These are phyloP conservation scores for Acronicta leporina DNA, from an alignment of 2,888 invertebrate species.

Conservation along the genomic window DNA sequence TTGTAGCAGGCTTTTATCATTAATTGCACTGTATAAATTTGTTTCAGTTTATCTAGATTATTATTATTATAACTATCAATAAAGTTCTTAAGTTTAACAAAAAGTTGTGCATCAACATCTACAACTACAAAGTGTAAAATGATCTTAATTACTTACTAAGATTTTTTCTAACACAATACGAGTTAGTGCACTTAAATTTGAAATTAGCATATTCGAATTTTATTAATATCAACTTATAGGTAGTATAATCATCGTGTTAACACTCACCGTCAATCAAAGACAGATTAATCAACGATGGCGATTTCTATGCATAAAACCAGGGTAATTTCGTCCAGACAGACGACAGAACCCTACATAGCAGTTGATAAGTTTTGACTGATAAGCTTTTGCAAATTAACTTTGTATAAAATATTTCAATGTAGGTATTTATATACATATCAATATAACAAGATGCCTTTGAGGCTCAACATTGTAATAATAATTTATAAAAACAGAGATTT, in stretches of 20 bases:
- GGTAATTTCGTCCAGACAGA: too few species aligned
- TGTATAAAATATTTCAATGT: constrained; percentile 18
- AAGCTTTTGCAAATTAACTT: neutral
- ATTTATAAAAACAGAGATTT: constrained; percentile 2
- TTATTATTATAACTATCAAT: constrained; percentile 62
- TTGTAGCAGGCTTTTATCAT: constrained; percentile 47
- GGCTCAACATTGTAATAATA: constrained; percentile 25
- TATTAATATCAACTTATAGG: too few species aligned
- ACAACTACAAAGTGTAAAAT: constrained; percentile 80
- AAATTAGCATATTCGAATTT: too few species aligned
- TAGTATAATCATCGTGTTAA: too few species aligned
- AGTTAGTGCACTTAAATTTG: neutral
- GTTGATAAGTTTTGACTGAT: too few species aligned
- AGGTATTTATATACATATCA: constrained; percentile 5
- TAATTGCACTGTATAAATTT: constrained; percentile 61
- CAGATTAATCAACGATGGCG: too few species aligned
- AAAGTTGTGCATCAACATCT: constrained; percentile 85
- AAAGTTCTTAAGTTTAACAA: constrained; percentile 70
- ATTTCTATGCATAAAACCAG: too few species aligned
- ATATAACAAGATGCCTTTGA: constrained; percentile 39
- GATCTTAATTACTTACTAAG: constrained; percentile 67
- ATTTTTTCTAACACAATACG: constrained; percentile 60
- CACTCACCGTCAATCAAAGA: too few species aligned
- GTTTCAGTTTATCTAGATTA: constrained; percentile 62
- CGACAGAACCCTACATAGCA: too few species aligned